Conservation (phyloP, 1,140 invertebrate species). For the Musca vetustissima region DNA sequence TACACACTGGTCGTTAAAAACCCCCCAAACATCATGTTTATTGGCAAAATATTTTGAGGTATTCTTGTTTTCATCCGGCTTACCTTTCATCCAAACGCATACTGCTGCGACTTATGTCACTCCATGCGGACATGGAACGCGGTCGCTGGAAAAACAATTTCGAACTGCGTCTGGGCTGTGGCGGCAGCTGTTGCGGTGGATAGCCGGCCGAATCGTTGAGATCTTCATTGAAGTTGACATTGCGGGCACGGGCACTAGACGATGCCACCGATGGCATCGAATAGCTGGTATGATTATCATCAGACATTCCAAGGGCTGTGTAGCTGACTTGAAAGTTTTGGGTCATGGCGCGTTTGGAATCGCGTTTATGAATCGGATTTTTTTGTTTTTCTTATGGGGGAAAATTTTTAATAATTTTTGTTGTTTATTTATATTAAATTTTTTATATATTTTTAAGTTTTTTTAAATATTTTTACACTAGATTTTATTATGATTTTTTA, state of each 20-base stretch:
- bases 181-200: conserved; percentile 59
- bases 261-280: conserved; percentile 52
- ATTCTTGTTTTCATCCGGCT: conserved; percentile 36
- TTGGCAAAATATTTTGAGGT: no score
- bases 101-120: conserved; percentile 76
- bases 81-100: conserved; percentile 80
- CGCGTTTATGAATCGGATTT: no score
- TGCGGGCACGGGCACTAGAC: conserved; percentile 57
- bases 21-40: no score
- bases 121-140: conserved; percentile 82
- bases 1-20: no score
- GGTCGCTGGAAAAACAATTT: conserved; percentile 59
- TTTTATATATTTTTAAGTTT: no score
- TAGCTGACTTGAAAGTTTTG: conserved; percentile 54
- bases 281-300: conserved; percentile 48
- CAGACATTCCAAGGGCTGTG: conserved; percentile 54
- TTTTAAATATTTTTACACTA: no score
- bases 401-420: no score
- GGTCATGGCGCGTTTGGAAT: conserved; percentile 40
- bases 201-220: conserved; percentile 57
- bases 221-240: conserved; percentile 75
- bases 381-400: no score
- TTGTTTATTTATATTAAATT: no score
- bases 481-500: no score
- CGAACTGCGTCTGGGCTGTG: conserved; percentile 55